Conservation (phyloP, 2,797 vertebrate genomes). For the Novumbra hubbsi region DNA sequence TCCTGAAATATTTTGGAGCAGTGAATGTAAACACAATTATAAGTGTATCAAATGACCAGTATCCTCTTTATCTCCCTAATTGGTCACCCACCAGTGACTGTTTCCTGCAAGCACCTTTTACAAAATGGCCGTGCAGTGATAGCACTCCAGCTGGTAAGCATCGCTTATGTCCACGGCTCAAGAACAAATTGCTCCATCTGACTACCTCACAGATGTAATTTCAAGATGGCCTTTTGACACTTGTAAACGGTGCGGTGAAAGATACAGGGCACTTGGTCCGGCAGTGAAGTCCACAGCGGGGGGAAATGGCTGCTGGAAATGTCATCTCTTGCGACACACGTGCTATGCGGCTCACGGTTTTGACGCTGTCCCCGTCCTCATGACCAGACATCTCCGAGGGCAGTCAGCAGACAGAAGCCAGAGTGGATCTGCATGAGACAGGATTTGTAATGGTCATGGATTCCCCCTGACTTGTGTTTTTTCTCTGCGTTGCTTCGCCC, state of each 20-base stretch:
- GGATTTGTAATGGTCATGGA: conserved; percentile 17
- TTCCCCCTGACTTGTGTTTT: conserved; percentile 8
- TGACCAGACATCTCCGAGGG: not conserved
- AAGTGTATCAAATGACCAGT: not conserved
- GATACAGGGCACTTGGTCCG: not conserved
- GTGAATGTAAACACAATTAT: no score
- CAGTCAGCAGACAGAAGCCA: not conserved
- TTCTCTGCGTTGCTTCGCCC: conserved; percentile 2
- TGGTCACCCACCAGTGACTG: not conserved
- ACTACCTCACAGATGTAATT: not conserved
- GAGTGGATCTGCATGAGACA: not conserved
- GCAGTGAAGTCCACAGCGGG: not conserved
- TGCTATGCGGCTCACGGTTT: not conserved
- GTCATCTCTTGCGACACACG: not conserved
- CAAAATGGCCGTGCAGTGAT: not conserved
- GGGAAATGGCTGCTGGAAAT: not conserved
- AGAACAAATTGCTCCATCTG: not conserved
- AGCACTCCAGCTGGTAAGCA: not conserved
- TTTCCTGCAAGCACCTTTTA: no score
- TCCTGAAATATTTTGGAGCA: no score
- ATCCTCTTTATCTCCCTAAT: not conserved
- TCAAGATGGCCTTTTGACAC: not conserved
- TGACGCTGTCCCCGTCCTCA: not conserved
- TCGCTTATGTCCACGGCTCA: not conserved
- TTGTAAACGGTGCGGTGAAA: not conserved